phyloP scores from a whole-genome alignment of 2,888 invertebrate species.

The Drosophila mayaguana region DNA sequence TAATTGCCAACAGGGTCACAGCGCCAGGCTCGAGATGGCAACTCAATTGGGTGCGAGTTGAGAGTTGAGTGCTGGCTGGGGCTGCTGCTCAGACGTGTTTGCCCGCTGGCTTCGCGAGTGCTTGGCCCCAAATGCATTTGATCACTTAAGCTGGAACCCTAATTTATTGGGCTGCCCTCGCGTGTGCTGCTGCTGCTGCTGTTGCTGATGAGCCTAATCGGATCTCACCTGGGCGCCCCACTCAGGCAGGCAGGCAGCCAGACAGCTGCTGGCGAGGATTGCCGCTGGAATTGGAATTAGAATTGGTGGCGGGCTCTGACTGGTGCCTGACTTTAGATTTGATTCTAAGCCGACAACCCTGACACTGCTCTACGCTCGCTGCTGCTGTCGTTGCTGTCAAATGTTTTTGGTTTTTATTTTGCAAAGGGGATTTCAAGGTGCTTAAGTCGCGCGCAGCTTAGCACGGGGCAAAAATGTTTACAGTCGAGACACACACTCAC shows the following conservation, averaged over 20 bases:
- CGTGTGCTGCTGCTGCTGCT: constrained; percentile 3
- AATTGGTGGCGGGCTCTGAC: background rate
- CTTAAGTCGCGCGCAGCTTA: constrained; percentile 69
- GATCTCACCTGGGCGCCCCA: constrained; percentile 55
- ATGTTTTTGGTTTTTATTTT: constrained; percentile 32
- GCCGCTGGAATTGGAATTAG: constrained; percentile 17
- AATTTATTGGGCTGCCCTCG: constrained; percentile 48
- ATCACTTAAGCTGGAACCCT: constrained; percentile 39
- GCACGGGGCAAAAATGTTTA: constrained; percentile 22
- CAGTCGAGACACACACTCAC: constrained; percentile 7
- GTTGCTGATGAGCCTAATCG: constrained; percentile 75
- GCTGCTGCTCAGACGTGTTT: background rate
- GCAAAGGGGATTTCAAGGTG: constrained; percentile 47
- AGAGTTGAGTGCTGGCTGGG: background rate
- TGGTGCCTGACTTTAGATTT: constrained; percentile 59
- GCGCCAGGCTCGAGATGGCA: background rate
- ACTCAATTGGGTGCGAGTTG: background rate
- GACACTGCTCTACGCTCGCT: constrained; percentile 24
- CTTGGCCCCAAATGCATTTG: constrained; percentile 11
- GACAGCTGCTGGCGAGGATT: constrained; percentile 65
- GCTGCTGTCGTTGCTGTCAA: constrained; percentile 51
- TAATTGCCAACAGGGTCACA: constrained; percentile 36
- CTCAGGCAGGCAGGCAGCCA: constrained; percentile 63
- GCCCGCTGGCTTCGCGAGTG: constrained; percentile 25
- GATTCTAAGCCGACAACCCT: constrained; percentile 70